Evolutionary conservation across 2,797 vertebrate species (phyloP).

Genomic region (Pangasius sanitwongsei): DNA sequence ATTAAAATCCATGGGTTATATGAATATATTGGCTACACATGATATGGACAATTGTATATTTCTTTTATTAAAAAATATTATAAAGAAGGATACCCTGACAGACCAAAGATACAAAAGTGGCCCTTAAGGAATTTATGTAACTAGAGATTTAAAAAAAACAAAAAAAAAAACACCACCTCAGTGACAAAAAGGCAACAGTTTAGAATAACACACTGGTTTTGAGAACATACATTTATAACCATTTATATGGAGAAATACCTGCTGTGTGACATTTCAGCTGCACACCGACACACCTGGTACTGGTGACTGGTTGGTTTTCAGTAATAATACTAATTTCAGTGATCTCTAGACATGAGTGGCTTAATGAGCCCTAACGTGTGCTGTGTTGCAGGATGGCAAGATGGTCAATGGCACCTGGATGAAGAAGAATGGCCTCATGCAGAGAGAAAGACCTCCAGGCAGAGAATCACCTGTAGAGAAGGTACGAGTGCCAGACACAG

Average conservation of each 20-base stretch:
- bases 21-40: background rate
- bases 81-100: background rate
- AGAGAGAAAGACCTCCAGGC: constrained; percentile 75
- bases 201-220: background rate
- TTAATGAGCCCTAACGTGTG: constrained; percentile 23
- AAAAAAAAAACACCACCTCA: background rate
- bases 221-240: background rate
- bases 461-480: constrained; percentile 75
- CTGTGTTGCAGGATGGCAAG: constrained; percentile 63
- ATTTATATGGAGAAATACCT: background rate
- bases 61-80: background rate
- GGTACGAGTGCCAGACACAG: constrained; percentile 33
- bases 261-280: background rate
- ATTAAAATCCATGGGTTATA: background rate
- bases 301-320: background rate
- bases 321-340: background rate
- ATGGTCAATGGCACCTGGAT: constrained; percentile 63
- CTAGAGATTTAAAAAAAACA: background rate
- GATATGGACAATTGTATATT: background rate
- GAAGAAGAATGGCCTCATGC: constrained; percentile 75
- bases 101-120: background rate
- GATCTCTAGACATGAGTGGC: background rate
- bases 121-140: background rate
- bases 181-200: background rate
- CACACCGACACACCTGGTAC: background rate